Evolutionary conservation across 2,797 vertebrate species (phyloP).

Genomic region (Dipus sagitta): DNA sequence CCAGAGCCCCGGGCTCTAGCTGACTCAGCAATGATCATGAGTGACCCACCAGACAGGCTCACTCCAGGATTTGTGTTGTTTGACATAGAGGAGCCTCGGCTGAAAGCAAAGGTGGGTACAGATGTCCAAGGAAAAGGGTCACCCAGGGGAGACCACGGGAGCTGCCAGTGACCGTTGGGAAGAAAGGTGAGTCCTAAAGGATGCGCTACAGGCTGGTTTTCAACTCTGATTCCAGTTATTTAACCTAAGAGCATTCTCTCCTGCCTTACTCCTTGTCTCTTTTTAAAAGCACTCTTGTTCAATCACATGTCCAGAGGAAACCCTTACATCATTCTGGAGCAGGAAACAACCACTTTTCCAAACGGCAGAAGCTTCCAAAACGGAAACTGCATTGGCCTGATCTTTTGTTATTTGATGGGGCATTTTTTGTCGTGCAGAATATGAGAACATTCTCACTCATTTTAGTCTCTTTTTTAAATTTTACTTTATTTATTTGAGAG

Average conservation of each 20-base stretch:
- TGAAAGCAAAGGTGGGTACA: neutral
- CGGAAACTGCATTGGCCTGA: neutral
- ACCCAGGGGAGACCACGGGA: neutral
- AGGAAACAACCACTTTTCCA: neutral
- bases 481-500: too few relatives aligned
- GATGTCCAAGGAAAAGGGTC: neutral
- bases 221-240: neutral
- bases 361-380: neutral
- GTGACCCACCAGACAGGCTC: neutral
- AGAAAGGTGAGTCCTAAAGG: neutral
- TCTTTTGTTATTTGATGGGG: neutral
- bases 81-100: neutral
- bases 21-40: rapidly evolving
- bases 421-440: neutral
- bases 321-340: neutral
- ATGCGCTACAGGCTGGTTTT: neutral
- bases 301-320: neutral
- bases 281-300: neutral
- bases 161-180: neutral
- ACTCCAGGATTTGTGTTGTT: rapidly evolving
- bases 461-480: neutral
- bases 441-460: neutral
- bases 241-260: neutral
- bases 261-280: neutral
- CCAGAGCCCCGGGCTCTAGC: neutral